Evolutionary conservation across 2,797 vertebrate species (phyloP), one percentile per base, ranked within the genome.

Genomic region (Cottoperca gobio): DNA sequence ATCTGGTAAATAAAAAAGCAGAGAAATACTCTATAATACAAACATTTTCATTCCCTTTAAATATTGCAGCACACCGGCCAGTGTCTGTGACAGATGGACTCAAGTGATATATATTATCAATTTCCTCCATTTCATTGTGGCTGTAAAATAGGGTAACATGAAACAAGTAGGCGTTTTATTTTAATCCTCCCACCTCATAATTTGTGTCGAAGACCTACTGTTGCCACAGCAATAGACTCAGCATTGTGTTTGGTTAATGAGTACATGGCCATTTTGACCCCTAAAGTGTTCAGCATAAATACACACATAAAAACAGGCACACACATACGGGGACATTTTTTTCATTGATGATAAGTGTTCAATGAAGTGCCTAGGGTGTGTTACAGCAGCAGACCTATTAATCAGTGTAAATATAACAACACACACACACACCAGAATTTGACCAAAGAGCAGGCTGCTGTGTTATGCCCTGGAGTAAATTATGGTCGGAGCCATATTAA

Each of bases 401-500:
- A 86, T 90, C 81, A 86, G 79, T 53, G 62, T 57, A 71, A 73
- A 78, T 81, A 78, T 54, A 65, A 82, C 77, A 63, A 76, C 37
- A 74, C 54, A 37, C 57, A 40, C 73, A 62, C 71, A 74, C 70
- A 70, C 79, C 66, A 63, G 70, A 81, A 70, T 81, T 54, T 70
- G 75, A 84, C 77, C 81, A 66, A 63, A 66, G 69, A 82, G 70
- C 59, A 78, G 75, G 39, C 52, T 73, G 60, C 72, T 73, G 71
- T 73, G 75, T 70, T 74, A n/a, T 63, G 66, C 79, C 79, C 78
- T 39, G 43, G 73, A 76, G 77, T 72, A 64, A 70, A 82, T 89
- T 85, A 82, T 55, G 63, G 70, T 64, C 57, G 68, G 35, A 82
- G 63, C 76, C 50, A 69, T 76, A 86, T 86, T 84, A 90, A 86